phyloP scores from a whole-genome alignment of 2,888 invertebrate genomes.

The Blera fallax region DNA sequence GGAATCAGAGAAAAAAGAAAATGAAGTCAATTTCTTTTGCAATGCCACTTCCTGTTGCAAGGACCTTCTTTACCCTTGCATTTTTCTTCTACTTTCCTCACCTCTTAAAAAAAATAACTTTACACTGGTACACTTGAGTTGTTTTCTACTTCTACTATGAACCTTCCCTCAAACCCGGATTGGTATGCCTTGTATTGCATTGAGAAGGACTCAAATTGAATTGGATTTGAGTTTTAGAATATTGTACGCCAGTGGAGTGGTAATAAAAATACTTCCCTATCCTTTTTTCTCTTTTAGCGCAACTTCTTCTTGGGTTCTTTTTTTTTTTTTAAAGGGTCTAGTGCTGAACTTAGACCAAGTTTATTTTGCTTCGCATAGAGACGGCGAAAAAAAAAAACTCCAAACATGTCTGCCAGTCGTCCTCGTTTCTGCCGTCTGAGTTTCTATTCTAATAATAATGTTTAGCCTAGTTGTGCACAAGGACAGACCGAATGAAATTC shows the following conservation, averaged over 20 bases:
- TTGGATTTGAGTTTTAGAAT: conserved; percentile 59
- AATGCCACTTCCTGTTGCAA: conserved; percentile 44
- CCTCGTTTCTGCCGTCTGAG: conserved; percentile 18
- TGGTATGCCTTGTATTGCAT: conserved; percentile 22
- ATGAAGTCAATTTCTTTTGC: conserved; percentile 54
- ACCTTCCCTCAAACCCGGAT: not conserved
- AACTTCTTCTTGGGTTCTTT: not conserved
- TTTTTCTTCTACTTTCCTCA: not conserved
- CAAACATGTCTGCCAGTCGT: conserved; percentile 35
- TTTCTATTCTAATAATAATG: conserved; percentile 35
- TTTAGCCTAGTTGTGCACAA: conserved; percentile 23
- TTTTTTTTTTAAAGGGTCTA: conserved; percentile 8
- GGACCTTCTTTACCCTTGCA: conserved; percentile 38
- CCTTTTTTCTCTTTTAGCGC: not conserved
- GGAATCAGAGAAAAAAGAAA: conserved; percentile 24
- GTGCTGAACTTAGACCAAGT: conserved; percentile 50
- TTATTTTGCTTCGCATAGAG: conserved; percentile 55
- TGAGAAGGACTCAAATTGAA: conserved; percentile 57
- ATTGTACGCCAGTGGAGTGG: conserved; percentile 16
- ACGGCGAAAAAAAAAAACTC: not conserved
- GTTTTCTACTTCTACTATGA: too few relatives aligned
- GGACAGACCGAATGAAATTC: not conserved
- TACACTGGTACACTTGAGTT: conserved; percentile 57
- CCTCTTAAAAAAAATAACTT: conserved; percentile 55
- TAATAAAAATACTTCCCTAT: conserved; percentile 4